Evolutionary conservation across 2,113 vertebrate genomes (phyloP).

Genomic region (Archocentrus centrarchus): DNA sequence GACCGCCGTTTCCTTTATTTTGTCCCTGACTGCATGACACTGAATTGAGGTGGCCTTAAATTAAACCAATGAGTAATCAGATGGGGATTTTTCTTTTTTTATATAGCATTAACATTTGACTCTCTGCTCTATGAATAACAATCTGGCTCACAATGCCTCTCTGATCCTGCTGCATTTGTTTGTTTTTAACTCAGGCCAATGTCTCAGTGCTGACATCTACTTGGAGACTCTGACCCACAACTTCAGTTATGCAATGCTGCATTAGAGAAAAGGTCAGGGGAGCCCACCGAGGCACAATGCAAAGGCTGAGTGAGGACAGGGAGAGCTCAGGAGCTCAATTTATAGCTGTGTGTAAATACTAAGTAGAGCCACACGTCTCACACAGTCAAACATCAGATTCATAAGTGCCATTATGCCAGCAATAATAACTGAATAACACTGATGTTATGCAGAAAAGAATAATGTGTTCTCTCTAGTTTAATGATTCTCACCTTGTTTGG

Average conservation of each 20-base stretch:
- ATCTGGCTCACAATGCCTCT: constrained; percentile 18
- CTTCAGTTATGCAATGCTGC: constrained; percentile 39
- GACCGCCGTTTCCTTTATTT: background rate
- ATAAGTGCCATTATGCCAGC: background rate
- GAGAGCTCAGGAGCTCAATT: background rate
- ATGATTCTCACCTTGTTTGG: constrained; percentile 52
- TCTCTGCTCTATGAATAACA: constrained; percentile 16
- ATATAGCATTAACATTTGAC: background rate
- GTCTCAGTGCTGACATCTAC: background rate
- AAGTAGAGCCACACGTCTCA: background rate
- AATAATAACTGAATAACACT: background rate
- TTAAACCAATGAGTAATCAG: background rate
- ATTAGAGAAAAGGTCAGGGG: constrained; percentile 54
- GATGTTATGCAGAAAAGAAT: background rate
- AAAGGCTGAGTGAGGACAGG: background rate
- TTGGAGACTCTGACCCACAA: constrained; percentile 28
- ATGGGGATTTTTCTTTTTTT: background rate
- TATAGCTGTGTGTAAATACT: constrained; percentile 13
- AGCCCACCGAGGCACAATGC: constrained; percentile 23
- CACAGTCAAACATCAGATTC: background rate
- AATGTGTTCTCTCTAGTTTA: background rate
- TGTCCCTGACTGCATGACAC: too few relatives aligned
- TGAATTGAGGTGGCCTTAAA: background rate
- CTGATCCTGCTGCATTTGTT: constrained; percentile 21
- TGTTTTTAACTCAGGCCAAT: constrained; percentile 1